Evolutionary conservation across 2,113 vertebrate genomes (phyloP).

Genomic region (Apteryx mantelli): DNA sequence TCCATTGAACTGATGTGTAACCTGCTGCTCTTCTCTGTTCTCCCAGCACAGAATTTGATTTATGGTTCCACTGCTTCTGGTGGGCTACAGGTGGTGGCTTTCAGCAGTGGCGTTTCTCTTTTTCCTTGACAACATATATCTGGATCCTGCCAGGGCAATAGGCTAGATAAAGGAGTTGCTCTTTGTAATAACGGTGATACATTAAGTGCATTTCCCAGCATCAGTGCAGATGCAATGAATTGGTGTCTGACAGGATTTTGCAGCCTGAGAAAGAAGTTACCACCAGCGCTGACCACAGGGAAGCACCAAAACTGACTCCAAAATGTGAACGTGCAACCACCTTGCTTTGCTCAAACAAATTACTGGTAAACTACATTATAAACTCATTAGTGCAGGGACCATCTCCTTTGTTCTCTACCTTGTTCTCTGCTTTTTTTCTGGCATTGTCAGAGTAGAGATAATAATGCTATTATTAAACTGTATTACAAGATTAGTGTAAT

Average conservation of each 20-base stretch:
- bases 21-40: not conserved
- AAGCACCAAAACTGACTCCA: not conserved
- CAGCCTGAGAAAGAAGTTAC: not conserved
- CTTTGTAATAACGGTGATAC: not conserved
- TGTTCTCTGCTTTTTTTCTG: not conserved
- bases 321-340: fast-evolving
- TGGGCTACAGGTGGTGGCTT: not conserved
- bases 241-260: fast-evolving
- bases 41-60: no score
- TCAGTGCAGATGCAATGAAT: fast-evolving
- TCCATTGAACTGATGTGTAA: no score
- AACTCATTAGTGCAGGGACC: not conserved
- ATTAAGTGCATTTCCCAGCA: not conserved
- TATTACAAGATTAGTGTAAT: not conserved
- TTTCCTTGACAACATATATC: no score
- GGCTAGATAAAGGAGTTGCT: no score
- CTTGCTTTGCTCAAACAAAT: not conserved
- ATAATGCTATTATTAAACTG: not conserved
- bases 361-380: not conserved
- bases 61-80: not conserved
- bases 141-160: not conserved
- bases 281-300: not conserved
- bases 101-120: not conserved
- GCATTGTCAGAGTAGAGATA: not conserved
- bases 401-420: not conserved